Percentiles rank a stretch among this genome's conserved stretches.
phyloP scores from a whole-genome alignment of 2,797 vertebrate genomes.

The Diceros bicornis region DNA sequence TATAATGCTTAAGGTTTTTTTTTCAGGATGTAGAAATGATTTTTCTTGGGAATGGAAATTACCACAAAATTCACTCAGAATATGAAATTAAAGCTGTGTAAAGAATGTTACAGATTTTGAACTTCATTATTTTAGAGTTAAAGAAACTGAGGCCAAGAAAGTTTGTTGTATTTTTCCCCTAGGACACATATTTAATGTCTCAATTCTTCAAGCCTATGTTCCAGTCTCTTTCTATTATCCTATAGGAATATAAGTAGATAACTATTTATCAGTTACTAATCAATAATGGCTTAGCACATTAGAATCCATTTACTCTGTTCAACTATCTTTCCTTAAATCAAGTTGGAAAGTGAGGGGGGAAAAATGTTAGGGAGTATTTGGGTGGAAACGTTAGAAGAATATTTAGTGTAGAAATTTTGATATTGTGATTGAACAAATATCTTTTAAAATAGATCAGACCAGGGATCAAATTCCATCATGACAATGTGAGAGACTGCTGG shows the following conservation, averaged over 20 bases:
- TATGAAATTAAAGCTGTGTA: background rate
- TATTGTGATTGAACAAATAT: background rate
- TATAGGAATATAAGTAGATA: background rate
- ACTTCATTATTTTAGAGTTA: background rate
- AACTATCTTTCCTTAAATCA: background rate
- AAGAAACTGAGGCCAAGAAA: background rate
- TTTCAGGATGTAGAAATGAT: background rate
- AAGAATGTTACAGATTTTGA: background rate
- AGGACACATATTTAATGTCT: background rate
- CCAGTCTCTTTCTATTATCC: background rate
- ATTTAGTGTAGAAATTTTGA: background rate
- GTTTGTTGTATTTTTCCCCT: background rate
- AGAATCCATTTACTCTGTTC: background rate
- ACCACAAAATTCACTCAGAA: background rate
- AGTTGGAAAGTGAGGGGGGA: background rate
- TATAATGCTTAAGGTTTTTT: background rate
- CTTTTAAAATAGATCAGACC: background rate
- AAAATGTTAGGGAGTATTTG: background rate
- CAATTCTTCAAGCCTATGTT: background rate
- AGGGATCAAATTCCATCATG: background rate
- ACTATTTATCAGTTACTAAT: background rate
- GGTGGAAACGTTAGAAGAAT: background rate
- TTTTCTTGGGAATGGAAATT: conserved; percentile 39
- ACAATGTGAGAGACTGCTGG: background rate
- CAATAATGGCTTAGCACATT: background rate